Evolutionary conservation across 1,140 invertebrate genomes (phyloP).

Genomic region (Drosophila cardini): DNA sequence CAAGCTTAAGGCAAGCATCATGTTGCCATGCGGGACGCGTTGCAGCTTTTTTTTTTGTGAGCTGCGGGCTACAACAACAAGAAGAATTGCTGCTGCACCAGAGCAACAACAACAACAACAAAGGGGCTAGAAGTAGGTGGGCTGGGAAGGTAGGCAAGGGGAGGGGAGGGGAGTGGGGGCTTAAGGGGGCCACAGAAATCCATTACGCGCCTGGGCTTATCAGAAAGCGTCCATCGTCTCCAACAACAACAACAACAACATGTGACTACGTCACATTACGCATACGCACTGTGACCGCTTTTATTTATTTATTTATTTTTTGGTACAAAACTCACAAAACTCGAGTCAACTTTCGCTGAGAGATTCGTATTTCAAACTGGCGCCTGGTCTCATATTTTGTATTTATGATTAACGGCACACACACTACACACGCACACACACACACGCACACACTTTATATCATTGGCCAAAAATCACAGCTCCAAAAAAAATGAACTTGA

Average conservation of each 20-base stretch:
- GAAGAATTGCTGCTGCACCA: conserved; percentile 27
- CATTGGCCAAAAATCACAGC: conserved; percentile 21
- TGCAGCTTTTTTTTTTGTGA: conserved; percentile 48
- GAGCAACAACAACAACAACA: conserved; percentile 37
- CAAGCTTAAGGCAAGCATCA: conserved; percentile 20
- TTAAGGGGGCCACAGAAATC: conserved; percentile 41
- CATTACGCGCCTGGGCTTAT: conserved; percentile 70
- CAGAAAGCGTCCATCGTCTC: conserved; percentile 53
- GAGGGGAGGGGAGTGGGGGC: not conserved
- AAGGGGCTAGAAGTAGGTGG: not conserved
- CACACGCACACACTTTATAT: not conserved
- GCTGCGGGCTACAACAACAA: conserved; percentile 64
- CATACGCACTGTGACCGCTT: conserved; percentile 58
- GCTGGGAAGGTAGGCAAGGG: not conserved
- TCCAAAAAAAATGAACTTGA: conserved; percentile 25
- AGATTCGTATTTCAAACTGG: conserved; percentile 20
- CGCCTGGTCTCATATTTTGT: conserved; percentile 48
- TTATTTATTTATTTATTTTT: not conserved
- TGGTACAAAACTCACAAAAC: not conserved
- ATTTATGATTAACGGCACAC: conserved; percentile 55
- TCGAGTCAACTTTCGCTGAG: conserved; percentile 34
- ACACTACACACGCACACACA: not conserved
- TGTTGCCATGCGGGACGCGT: conserved; percentile 56
- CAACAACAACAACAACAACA: conserved; percentile 48
- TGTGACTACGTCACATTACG: conserved; percentile 57